Percentiles rank a stretch among this genome's conserved stretches.
phyloP scores from a whole-genome alignment of 2,113 vertebrate species.

The Cryptoleucopteryx plumbea region DNA sequence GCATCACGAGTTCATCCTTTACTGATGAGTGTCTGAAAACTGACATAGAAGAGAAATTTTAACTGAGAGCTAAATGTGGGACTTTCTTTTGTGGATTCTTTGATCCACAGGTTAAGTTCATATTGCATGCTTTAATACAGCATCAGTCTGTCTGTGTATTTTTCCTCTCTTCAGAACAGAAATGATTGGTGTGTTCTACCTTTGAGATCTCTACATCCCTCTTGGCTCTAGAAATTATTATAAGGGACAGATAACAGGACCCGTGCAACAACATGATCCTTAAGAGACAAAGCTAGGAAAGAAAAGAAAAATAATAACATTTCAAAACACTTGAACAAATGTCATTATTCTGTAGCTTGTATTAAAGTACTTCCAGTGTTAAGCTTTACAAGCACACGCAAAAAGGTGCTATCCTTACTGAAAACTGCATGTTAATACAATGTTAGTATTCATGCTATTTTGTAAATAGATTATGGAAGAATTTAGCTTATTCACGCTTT shows the following conservation, averaged over 20 bases:
- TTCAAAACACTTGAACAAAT: neutral
- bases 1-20: neutral
- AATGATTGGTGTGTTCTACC: neutral
- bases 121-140: neutral
- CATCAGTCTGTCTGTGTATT: neutral
- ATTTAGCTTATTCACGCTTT: neutral
- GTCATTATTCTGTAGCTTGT: neutral
- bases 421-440: neutral
- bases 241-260: neutral
- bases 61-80: neutral
- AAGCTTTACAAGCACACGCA: neutral
- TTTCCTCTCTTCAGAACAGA: neutral
- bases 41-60: neutral
- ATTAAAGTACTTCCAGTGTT: neutral
- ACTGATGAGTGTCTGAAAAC: neutral
- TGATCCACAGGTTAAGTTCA: neutral
- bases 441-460: neutral
- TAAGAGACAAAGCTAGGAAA: neutral
- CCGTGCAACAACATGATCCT: neutral
- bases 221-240: neutral
- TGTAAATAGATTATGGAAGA: neutral
- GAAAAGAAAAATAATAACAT: neutral
- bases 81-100: neutral
- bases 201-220: neutral
- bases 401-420: neutral